These are phyloP conservation scores for Bufo bufo DNA, from an alignment of 2,113 vertebrate species.

Conservation along the genomic window DNA sequence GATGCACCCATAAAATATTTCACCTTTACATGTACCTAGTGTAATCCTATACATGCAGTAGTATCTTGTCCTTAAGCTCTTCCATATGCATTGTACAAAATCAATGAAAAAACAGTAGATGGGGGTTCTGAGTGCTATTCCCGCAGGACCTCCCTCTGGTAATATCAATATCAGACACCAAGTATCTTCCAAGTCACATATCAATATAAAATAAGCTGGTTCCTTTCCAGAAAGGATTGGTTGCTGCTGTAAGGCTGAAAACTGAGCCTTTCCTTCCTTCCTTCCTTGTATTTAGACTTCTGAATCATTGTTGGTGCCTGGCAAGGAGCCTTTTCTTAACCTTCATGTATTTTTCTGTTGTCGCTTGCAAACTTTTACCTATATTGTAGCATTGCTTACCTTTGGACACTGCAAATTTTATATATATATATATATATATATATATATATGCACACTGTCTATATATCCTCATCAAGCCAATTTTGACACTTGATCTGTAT, in stretches of 20 bases:
- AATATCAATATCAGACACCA: slow-evolving; percentile 50
- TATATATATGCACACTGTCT: too few relatives aligned
- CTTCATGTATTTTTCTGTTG: slow-evolving; percentile 38
- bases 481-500: too few relatives aligned
- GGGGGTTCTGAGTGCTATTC: slow-evolving; percentile 37
- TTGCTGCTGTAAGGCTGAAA: slow-evolving; percentile 52
- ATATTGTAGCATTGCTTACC: neutral
- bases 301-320: slow-evolving; percentile 40
- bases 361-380: slow-evolving; percentile 1
- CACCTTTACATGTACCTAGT: neutral
- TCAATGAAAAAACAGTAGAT: slow-evolving; percentile 37
- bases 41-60: slow-evolving; percentile 8
- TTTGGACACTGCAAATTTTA: neutral
- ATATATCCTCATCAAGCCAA: too few relatives aligned
- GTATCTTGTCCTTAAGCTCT: slow-evolving; percentile 6
- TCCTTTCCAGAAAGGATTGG: slow-evolving; percentile 29
- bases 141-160: slow-evolving; percentile 31
- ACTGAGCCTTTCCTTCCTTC: slow-evolving; percentile 49
- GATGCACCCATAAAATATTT: neutral
- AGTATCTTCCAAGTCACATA: slow-evolving; percentile 53
- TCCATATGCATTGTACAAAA: slow-evolving; percentile 28
- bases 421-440: too few relatives aligned
- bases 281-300: slow-evolving; percentile 28
- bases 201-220: slow-evolving; percentile 46
- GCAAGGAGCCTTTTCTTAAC: slow-evolving; percentile 45